A percentile compares a stretch with the other conserved stretches of the same genome.
Evolutionary conservation across 92 coral and sea anemone genomes (phyloP).

Genomic region (Epizoanthus scotinus): DNA sequence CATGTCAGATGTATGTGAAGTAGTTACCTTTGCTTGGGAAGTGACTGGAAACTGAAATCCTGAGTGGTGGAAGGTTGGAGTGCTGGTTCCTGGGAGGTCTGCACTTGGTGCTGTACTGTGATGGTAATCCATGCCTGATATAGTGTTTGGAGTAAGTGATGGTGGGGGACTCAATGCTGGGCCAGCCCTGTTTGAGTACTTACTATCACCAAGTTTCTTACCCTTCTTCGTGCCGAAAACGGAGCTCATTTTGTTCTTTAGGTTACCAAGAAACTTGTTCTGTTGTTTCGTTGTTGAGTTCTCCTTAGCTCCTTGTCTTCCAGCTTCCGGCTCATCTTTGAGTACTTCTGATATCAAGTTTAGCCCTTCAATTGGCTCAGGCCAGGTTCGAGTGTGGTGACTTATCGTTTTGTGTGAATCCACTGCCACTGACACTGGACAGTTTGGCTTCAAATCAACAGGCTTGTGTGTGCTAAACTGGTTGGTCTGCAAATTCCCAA

Average conservation of each 20-base stretch:
- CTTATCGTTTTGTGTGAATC: background rate
- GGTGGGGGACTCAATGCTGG: background rate
- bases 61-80: background rate
- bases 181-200: background rate
- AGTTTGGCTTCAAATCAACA: background rate
- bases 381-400: background rate
- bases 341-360: background rate
- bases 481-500: background rate
- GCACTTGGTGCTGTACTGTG: background rate
- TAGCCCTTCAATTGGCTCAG: background rate
- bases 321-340: background rate
- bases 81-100: background rate
- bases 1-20: no score
- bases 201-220: constrained; percentile 1
- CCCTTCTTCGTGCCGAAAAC: constrained; percentile 38
- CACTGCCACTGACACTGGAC: background rate
- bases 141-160: background rate
- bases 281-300: constrained; percentile 1
- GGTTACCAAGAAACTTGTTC: constrained; percentile 26
- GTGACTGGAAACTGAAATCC: background rate
- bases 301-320: background rate
- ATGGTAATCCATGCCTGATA: background rate
- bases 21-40: background rate
- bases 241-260: constrained; percentile 31
- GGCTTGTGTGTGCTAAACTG: background rate